Evolutionary conservation across 2,797 vertebrate species (phyloP), one percentile per base, ranked within the genome.

Genomic region (Jordanella pulchra): DNA sequence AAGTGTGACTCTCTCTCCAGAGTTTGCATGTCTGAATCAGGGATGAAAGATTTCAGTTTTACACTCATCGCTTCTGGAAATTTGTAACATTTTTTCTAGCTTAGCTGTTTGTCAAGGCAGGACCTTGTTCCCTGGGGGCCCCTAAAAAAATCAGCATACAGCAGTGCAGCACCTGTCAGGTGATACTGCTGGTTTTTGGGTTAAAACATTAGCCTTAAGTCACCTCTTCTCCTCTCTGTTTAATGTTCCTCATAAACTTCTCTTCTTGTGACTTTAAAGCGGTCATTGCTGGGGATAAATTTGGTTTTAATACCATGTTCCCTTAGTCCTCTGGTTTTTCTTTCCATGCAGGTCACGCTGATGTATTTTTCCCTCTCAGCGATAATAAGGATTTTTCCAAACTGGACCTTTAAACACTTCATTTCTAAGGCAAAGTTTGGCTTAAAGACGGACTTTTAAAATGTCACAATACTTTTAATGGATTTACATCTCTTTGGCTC

Each of bases 281-380:
- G 66, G 69, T 79, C 30, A 47, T 73, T 68, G 74, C 71, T 79
- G 75, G 76, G 82, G 83, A 72, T 87, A 74, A 85, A 73, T 91
- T 86, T 82, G 76, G 78, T 79, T 89, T 88, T 80, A 88, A 84
- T 88, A 65, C 78, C 76, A 78, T 64, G 79, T 87, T 85, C 72
- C 78, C 83, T 76, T 69, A 75, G 72, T 71, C 81, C 44, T 78
- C 17, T 17, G 35, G 61, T 65, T 77, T 84, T 84, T 75, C 76
- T 86, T 90, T 78, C 84, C 85, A 79, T 75, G 60, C 45, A 58
- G 70, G 74, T 77, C 68, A 71, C 72, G 78, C 74, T 21, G 56
- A 21, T 69, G 27, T 71, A 83, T 75, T 65, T 48, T 69, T 58
- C 71, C 73, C 71, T 67, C 69, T 84, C 56, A 84, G 66, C 78